Conservation (phyloP, 2,797 vertebrate genomes). For the Calcarius lapponicus region DNA sequence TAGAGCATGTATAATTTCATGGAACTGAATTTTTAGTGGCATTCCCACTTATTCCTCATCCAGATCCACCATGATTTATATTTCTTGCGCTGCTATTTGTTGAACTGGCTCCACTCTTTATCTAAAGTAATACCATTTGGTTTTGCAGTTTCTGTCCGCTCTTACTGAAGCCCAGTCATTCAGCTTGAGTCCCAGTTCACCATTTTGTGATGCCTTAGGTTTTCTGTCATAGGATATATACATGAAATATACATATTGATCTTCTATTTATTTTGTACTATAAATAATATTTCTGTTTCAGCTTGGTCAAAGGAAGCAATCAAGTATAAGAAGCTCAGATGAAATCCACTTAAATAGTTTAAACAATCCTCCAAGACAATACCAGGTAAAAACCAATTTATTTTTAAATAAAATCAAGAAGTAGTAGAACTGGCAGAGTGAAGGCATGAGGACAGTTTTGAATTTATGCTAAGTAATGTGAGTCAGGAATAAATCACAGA, state of each 20-base stretch:
- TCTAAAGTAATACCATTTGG: not conserved
- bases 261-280: not conserved
- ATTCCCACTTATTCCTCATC: not conserved
- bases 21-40: not conserved
- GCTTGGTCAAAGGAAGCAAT: conserved; percentile 83
- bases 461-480: not conserved
- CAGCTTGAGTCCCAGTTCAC: not conserved
- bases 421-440: not conserved
- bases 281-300: conserved; percentile 69
- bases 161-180: not conserved
- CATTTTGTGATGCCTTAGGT: not conserved
- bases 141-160: not conserved
- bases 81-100: not conserved
- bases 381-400: conserved; percentile 83
- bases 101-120: not conserved
- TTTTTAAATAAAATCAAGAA: not conserved
- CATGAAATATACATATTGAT: not conserved
- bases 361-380: conserved; percentile 81
- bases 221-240: not conserved
- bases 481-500: not conserved
- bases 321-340: conserved; percentile 80
- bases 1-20: not conserved
- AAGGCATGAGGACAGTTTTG: not conserved
- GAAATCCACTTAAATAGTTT: conserved; percentile 79
- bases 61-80: not conserved